Conservation (phyloP, 2,888 invertebrate species). For the Scaeva pyrastri region DNA sequence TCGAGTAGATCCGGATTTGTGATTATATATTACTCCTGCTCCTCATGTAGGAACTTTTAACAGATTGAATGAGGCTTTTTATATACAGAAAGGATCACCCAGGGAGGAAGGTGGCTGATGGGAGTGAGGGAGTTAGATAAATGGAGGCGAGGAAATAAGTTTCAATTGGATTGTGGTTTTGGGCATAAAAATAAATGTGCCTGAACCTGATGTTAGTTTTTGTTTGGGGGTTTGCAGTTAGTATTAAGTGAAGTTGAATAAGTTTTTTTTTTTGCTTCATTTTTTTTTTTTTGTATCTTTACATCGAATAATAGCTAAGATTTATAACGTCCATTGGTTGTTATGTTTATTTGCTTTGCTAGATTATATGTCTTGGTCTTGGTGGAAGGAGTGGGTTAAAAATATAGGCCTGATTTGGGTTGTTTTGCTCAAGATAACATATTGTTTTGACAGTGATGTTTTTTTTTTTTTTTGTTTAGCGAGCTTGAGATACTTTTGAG, state of each 20-base stretch:
- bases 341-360: background rate
- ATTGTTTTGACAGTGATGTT: too few relatives aligned
- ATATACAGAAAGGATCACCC: background rate
- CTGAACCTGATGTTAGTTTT: background rate
- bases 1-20: conserved; percentile 1
- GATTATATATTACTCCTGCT: background rate
- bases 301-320: conserved; percentile 22
- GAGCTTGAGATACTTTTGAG: too few relatives aligned
- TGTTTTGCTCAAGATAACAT: background rate
- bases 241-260: conserved; percentile 34
- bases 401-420: background rate
- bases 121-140: too few relatives aligned
- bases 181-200: conserved; percentile 9
- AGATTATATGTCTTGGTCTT: background rate
- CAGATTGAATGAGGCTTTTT: conserved; percentile 15
- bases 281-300: background rate
- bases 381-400: background rate
- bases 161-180: conserved; percentile 27
- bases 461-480: too few relatives aligned
- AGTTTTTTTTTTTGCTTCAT: conserved; percentile 8
- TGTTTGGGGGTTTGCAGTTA: conserved; percentile 19
- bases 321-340: conserved; percentile 33
- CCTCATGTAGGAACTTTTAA: background rate
- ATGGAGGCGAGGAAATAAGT: background rate
- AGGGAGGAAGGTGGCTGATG: background rate